Evolutionary conservation across 1,140 invertebrate genomes (phyloP), one percentile per base, ranked within the genome.

Genomic region (Episyrphus balteatus): DNA sequence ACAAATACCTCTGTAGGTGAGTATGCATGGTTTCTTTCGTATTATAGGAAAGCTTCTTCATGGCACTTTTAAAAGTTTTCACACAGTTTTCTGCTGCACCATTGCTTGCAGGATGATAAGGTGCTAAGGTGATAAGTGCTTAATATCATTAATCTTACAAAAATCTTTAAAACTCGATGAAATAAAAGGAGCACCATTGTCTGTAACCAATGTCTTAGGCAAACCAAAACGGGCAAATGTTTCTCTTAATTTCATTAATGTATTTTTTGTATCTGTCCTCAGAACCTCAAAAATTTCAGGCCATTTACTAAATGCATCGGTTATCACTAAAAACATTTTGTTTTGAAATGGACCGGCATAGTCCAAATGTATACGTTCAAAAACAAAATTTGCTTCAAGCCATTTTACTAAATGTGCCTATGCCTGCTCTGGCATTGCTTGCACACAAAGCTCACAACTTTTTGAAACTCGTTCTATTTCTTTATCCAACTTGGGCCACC

Each of bases 401-500:
- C 33, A 34, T n/a, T 34, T 34, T 10, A 19, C n/a, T n/a, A n/a
- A n/a, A n/a, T n/a, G n/a, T n/a, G n/a, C n/a, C 55, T 55, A 62
- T 47, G 70, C 60, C 13, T 58, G 44, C 41, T 44, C 19, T 21
- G 54, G 53, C 34, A 15, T 19, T 46, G 30, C 32, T 36, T 44
- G 8, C 8, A 44, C 14, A 45, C 60, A 63, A 5, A 36, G 5
- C 18, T 40, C 26, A 45, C 54, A 61, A 11, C 15, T 47, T 46
- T 42, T 44, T 13, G 41, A 48, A 7, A 47, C 11, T 14, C 42
- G 42, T 37, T 61, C 48, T 21, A 74, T 69, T 1, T 70, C 58
- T n/a, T 46, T 42, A 50, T 75, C 64, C 1, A 75, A 56, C 9
- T 50, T 48, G 21, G 63, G 61, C 58, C 59, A 74, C 57, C 51